Conservation (phyloP, 2,888 invertebrate genomes). For the Pachycephus smyrnensis region DNA sequence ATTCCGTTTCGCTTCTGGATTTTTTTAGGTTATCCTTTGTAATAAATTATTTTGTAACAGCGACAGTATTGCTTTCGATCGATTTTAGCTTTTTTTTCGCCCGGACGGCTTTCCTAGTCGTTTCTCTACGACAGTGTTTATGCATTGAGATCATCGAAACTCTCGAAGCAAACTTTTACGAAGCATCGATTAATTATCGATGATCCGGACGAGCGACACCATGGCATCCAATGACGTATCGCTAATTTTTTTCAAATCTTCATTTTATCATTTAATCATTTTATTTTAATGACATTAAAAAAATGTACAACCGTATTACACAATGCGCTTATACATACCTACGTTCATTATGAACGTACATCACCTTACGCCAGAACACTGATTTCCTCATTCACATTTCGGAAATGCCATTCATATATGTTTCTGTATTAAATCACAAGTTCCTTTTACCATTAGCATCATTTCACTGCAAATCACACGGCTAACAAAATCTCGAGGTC, state of each 20-base stretch:
- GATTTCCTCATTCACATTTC: not conserved
- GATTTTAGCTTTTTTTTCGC: not conserved
- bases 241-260: too few relatives aligned
- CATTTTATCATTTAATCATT: too few relatives aligned
- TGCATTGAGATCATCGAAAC: not conserved
- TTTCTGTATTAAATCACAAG: not conserved
- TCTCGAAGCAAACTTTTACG: not conserved
- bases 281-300: too few relatives aligned
- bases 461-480: not conserved
- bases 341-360: too few relatives aligned
- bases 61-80: not conserved
- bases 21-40: not conserved
- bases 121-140: not conserved
- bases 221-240: too few relatives aligned
- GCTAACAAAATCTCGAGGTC: not conserved
- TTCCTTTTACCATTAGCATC: not conserved
- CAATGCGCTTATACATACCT: too few relatives aligned
- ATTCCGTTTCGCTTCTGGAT: not conserved
- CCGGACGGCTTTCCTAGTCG: not conserved
- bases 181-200: not conserved
- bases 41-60: not conserved
- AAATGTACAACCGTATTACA: too few relatives aligned
- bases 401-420: not conserved
- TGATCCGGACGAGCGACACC: too few relatives aligned
- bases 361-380: not conserved